Evolutionary conservation across 2,797 vertebrate genomes (phyloP), one percentile per base, ranked within the genome.

Genomic region (Harpagifer antarcticus): DNA sequence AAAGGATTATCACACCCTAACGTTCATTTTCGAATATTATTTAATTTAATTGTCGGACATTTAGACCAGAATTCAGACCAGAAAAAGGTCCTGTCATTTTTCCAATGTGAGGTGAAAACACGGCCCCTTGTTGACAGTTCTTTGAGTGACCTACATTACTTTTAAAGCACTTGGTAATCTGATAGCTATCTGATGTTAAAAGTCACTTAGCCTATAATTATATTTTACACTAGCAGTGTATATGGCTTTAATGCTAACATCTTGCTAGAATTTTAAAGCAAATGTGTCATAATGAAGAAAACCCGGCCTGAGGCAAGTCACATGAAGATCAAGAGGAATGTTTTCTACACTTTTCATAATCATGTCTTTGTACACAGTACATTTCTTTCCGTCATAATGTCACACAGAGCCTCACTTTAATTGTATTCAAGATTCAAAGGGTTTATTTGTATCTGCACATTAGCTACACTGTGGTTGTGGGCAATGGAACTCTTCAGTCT

Each of bases 231-330:
- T 42, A 10, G 13, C 3, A 27, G 16, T 61, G 43, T 33, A 4
- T 19, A 5, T 58, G 23, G 2, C 43, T 11, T 59, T 20, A 60
- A 1, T 49, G 40, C 5, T 48, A 5, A 5, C 1, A n/a, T 61
- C 13, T 37, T 20, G 16, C 5, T 50, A 9, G 7, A 33, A 13
- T 27, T 62, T 55, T 4, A 64, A 37, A 15, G 15, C 13, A 2
- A 19, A 45, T n/a, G 0, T 10, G 3, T 37, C 31, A 4, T 44
- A 1, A 40, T 47, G 19, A 57, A 0, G n/a, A 63, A 2, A 68
- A 42, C 76, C 6, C n/a, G 10, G 31, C 75, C 64, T 17, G 9
- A 65, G 66, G 82, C 56, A 50, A 76, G 77, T 92, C 91, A 90
- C 79, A 86, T 89, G 89, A 56, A 60, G 37, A 68, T 81, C 67